phyloP scores from a whole-genome alignment of 1,140 invertebrate species.

The Platyura marginata region DNA sequence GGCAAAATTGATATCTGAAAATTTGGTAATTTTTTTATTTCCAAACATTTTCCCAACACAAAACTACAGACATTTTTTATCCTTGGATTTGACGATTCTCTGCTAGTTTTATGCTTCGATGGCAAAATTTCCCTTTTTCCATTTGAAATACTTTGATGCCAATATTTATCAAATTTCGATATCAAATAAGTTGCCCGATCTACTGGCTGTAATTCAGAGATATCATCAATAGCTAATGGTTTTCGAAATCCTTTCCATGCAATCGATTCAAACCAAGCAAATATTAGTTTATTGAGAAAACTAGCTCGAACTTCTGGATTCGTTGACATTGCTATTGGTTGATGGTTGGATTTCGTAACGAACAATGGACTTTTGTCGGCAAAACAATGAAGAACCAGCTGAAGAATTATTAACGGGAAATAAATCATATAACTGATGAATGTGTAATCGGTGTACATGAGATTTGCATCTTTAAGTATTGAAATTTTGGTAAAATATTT shows the following conservation, averaged over 20 bases:
- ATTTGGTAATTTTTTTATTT: too few relatives aligned
- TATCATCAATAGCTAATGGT: slow-evolving; percentile 58
- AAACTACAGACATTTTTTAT: slow-evolving; percentile 22
- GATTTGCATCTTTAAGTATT: too few relatives aligned
- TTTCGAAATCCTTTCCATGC: slow-evolving; percentile 68
- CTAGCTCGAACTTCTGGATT: slow-evolving; percentile 75
- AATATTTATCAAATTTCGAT: slow-evolving; percentile 70
- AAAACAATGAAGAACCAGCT: slow-evolving; percentile 68
- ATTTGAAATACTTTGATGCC: slow-evolving; percentile 36
- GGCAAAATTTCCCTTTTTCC: too few relatives aligned
- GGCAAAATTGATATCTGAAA: too few relatives aligned
- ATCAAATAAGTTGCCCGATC: slow-evolving; percentile 65
- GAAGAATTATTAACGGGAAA: slow-evolving; percentile 47
- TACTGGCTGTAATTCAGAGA: slow-evolving; percentile 78
- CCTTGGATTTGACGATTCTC: slow-evolving; percentile 35
- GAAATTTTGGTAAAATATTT: too few relatives aligned
- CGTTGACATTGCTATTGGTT: slow-evolving; percentile 31
- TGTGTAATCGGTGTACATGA: slow-evolving; percentile 32
- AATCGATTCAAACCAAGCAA: slow-evolving; percentile 80
- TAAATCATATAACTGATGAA: slow-evolving; percentile 68
- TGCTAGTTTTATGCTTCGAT: too few relatives aligned
- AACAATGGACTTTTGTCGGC: slow-evolving; percentile 56
- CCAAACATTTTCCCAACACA: too few relatives aligned
- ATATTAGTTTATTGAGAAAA: slow-evolving; percentile 72
- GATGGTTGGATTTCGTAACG: slow-evolving; percentile 38